Base-by-base conservation (phyloP, 2,113 vertebrate species). In the Colaptes auratus region DNA sequence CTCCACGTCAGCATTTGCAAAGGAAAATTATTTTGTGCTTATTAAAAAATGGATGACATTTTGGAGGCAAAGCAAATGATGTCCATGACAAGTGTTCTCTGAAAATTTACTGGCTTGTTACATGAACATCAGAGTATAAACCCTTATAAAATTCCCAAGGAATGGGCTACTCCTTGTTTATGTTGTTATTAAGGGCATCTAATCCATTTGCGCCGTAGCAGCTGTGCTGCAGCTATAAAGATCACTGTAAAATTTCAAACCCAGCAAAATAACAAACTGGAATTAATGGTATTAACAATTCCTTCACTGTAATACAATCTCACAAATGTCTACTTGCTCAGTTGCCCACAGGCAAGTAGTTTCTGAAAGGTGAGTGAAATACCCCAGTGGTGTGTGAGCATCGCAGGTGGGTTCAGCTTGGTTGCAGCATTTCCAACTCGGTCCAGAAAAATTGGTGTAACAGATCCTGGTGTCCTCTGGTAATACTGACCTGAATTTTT, bases 51-150 rank as follows among this genome's bases (percentile, higher is more conserved):
- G 56, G 15, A 27, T 1, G 71, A 30, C 13, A 17, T 56, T 94
- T 78, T 61, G 74, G 69, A 94, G 91, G 58, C 50, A 70, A 94
- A 91, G 53, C 35, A 88, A 95, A 88, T 70, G 4, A 94, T 50
- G 48, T 66, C 61, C 31, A 60, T 0, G 0, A 71, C 11, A 58
- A 89, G 70, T 7, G 23, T 31, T 86, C 28, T 44, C 72, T 65
- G 36, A 31, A 75, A 79, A 75, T 4, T 18, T 17, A 17, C 10
- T 39, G 55, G 27, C 27, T 64, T 69, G 44, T 50, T 64, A 86
- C 66, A 59, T 28, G 78, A 31, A 91, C 85, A 55, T 42, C 48
- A 27, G 53, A 61, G 19, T 20, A 24, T 9, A 75, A 65, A 58
- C 6, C 13, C 24, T 27, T 21, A n/a, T 6, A 12, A 55, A 78